Conservation (phyloP, 2,888 invertebrate genomes). For the Quadroppia sp. region DNA sequence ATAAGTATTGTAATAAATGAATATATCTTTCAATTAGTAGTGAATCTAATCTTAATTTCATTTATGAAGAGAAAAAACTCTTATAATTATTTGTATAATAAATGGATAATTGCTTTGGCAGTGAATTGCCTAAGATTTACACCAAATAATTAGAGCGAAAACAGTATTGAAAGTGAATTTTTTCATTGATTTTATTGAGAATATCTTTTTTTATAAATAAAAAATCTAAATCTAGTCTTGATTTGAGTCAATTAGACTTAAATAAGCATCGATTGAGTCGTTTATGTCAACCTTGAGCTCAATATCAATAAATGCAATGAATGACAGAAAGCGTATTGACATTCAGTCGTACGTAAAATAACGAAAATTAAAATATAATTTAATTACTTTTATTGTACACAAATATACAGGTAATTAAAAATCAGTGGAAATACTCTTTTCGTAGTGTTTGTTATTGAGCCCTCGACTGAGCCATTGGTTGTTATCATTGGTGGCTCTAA, state of each 20-base stretch:
- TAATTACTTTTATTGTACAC: not conserved
- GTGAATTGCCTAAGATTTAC: slow-evolving; percentile 23
- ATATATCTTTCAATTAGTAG: not conserved
- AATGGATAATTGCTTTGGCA: not conserved
- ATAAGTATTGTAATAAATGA: not conserved
- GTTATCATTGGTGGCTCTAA: not conserved
- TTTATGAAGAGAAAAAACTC: not conserved
- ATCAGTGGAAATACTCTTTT: not conserved
- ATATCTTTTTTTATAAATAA: not conserved
- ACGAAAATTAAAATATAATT: not conserved
- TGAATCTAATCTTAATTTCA: not conserved
- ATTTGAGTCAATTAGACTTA: not conserved
- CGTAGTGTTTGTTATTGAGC: not conserved
- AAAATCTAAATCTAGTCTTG: not conserved
- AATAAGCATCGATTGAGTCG: not conserved
- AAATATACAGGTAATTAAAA: not conserved
- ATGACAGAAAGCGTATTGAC: slow-evolving; percentile 19
- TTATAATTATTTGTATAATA: not conserved
- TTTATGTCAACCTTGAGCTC: slow-evolving; percentile 16
- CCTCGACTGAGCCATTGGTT: not conserved
- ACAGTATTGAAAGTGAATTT: not conserved
- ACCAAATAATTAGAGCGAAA: slow-evolving; percentile 1
- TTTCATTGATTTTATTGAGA: not conserved
- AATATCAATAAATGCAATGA: slow-evolving; percentile 13
- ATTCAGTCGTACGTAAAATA: slow-evolving; percentile 7